phyloP scores from a whole-genome alignment of 2,888 invertebrate genomes.

The Ectropis crepuscularia region DNA sequence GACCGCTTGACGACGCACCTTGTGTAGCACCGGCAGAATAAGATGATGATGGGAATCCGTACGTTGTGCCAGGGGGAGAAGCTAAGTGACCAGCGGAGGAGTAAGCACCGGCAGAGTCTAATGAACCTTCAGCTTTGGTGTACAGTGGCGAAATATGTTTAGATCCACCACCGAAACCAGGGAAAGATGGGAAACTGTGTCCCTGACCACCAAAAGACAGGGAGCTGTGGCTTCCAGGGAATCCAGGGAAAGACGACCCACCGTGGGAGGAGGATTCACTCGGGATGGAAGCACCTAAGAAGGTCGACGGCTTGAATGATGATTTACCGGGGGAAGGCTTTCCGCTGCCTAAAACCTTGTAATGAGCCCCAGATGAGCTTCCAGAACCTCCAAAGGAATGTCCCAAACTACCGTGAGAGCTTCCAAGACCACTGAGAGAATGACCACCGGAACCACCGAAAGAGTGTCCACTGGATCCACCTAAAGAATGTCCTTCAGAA shows the following conservation, averaged over 20 bases:
- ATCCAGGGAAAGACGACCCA: constrained; percentile 61
- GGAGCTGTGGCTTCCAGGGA: constrained; percentile 57
- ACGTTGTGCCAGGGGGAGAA: constrained; percentile 67
- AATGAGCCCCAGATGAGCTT: constrained; percentile 41
- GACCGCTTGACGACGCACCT: constrained; percentile 66
- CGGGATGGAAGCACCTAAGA: constrained; percentile 70
- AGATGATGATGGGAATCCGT: constrained; percentile 64
- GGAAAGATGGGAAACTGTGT: constrained; percentile 59
- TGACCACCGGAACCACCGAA: constrained; percentile 32
- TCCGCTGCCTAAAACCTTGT: constrained; percentile 56
- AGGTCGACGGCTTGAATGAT: constrained; percentile 78
- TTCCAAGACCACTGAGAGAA: constrained; percentile 42
- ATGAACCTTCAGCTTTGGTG: constrained; percentile 63
- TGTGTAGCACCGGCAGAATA: constrained; percentile 60
- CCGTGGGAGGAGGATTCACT: constrained; percentile 62
- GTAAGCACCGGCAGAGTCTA: constrained; percentile 64
- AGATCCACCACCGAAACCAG: constrained; percentile 62
- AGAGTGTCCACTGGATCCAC: constrained; percentile 29
- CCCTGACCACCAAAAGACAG: constrained; percentile 58
- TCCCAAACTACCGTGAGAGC: constrained; percentile 50
- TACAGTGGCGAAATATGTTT: constrained; percentile 66
- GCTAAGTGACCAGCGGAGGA: constrained; percentile 65
- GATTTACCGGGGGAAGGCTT: constrained; percentile 63
- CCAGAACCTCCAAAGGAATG: constrained; percentile 54
- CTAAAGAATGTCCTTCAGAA: constrained; percentile 45